Evolutionary conservation across 1,140 invertebrate genomes (phyloP), one percentile per base, ranked within the genome.

Genomic region (Halyomorpha halys): DNA sequence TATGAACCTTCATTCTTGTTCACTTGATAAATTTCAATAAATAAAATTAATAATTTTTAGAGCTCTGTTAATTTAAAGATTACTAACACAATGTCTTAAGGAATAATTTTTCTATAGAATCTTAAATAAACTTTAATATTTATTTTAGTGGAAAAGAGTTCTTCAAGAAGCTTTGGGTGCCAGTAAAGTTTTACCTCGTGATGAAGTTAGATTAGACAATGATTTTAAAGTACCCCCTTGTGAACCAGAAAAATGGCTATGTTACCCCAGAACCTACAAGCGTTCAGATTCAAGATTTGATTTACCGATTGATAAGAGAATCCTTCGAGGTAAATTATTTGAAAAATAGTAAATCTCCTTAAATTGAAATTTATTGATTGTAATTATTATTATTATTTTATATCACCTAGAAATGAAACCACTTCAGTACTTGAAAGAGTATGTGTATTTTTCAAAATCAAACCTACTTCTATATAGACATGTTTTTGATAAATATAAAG

Each of bases 341-440:
- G 18, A 47, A 47, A 47, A 16, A 5, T 19, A 19, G 1, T 49
- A 21, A 19, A 49, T 30, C 27, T 30, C 6, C n/a, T 18, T 4
- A 8, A 49, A 49, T 21, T 19, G 3, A 19, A 8, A 2, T 49
- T 49, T 13, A 4, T 49, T 49, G 11, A 19, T 49, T 13, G 11
- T 16, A 3, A 5, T 47, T 47, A 16, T 47, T 16, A 18, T 47
- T n/a, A 47, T 47, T 49, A 3, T 6, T 18, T 49, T 49, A 19
- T 47, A 49, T 21, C 19, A 49, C 59, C 15, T 44, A 64, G 63
- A 53, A 15, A 34, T 64, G 27, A 25, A 18, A 23, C 39, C 63
- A 16, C 53, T 64, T 15, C 27, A 64, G 19, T 64, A 64, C 56
- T 53, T 64, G 19, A 64, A 56, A 44, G 44, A 64, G n/a, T 64